A percentile compares a stretch with the other conserved stretches of the same genome.
Conservation (phyloP, 2,797 vertebrate genomes). For the Gadopsis bispinosus region DNA sequence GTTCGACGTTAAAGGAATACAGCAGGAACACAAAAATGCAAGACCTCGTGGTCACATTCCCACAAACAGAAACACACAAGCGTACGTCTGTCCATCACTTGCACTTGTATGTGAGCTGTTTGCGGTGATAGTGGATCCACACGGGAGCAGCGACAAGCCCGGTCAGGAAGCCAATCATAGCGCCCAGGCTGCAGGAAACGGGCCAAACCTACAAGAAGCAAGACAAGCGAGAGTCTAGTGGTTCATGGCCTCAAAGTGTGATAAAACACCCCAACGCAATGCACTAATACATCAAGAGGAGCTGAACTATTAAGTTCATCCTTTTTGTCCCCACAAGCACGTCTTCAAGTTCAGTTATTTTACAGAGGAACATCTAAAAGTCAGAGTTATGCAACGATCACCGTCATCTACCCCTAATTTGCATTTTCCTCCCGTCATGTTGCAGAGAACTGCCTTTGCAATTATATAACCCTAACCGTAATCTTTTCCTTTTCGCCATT, state of each 20-base stretch:
- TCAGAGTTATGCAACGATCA: conserved; percentile 54
- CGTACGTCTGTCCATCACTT: conserved; percentile 82
- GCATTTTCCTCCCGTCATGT: conserved; percentile 34
- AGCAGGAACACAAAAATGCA: conserved; percentile 16
- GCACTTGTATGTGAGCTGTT: conserved; percentile 97
- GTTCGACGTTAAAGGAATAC: conserved; percentile 43
- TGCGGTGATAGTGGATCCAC: conserved; percentile 97
- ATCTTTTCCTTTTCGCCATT: conserved; percentile 31
- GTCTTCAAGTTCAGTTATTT: not conserved
- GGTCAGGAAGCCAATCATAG: conserved; percentile 90
- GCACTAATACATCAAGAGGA: not conserved
- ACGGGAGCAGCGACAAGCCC: conserved; percentile 91
- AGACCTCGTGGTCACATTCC: conserved; percentile 9
- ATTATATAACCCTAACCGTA: conserved; percentile 25
- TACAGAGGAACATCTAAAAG: not conserved
- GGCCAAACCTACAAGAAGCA: conserved; percentile 91
- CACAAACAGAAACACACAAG: conserved; percentile 12
- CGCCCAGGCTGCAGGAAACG: conserved; percentile 94
- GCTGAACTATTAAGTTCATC: not conserved
- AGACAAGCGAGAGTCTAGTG: not conserved
- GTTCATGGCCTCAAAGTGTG: not conserved
- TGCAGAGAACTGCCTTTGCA: conserved; percentile 19
- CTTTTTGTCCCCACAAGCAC: not conserved
- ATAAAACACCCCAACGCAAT: not conserved
- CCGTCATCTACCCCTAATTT: conserved; percentile 15